These are phyloP conservation scores for Harpagifer antarcticus DNA, from an alignment of 2,797 vertebrate species.

Conservation along the genomic window DNA sequence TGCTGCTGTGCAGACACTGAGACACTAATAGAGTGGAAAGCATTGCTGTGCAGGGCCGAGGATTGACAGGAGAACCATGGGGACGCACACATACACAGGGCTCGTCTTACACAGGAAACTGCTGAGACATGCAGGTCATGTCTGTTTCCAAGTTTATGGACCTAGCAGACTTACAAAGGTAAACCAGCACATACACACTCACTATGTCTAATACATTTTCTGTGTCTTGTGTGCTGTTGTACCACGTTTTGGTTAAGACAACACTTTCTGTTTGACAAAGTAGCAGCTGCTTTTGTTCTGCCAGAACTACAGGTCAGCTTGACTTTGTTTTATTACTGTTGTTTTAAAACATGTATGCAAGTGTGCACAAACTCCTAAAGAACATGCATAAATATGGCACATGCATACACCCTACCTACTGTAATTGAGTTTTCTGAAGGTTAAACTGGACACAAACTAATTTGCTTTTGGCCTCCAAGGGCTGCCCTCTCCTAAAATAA, in stretches of 20 bases:
- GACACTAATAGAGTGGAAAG: slow-evolving; percentile 68
- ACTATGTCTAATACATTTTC: slow-evolving; percentile 48
- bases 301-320: slow-evolving; percentile 44
- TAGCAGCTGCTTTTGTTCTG: slow-evolving; percentile 35
- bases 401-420: slow-evolving; percentile 46
- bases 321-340: slow-evolving; percentile 59
- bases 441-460: slow-evolving; percentile 81
- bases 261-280: slow-evolving; percentile 59
- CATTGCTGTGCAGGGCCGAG: slow-evolving; percentile 63
- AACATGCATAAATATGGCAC: slow-evolving; percentile 46
- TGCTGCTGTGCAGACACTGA: slow-evolving; percentile 50
- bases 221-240: slow-evolving; percentile 45
- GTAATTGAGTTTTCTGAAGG: slow-evolving; percentile 79
- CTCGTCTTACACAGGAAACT: slow-evolving; percentile 80
- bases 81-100: slow-evolving; percentile 45
- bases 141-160: slow-evolving; percentile 78
- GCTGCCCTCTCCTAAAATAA: slow-evolving; percentile 73
- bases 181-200: slow-evolving; percentile 32
- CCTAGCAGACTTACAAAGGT: slow-evolving; percentile 62
- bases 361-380: slow-evolving; percentile 43
- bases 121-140: slow-evolving; percentile 80
- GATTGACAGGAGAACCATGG: slow-evolving; percentile 70
- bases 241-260: slow-evolving; percentile 48
- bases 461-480: slow-evolving; percentile 71
- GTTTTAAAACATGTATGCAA: slow-evolving; percentile 40